Evolutionary conservation across 2,888 invertebrate species (phyloP).

Genomic region (Drosophila cognata): DNA sequence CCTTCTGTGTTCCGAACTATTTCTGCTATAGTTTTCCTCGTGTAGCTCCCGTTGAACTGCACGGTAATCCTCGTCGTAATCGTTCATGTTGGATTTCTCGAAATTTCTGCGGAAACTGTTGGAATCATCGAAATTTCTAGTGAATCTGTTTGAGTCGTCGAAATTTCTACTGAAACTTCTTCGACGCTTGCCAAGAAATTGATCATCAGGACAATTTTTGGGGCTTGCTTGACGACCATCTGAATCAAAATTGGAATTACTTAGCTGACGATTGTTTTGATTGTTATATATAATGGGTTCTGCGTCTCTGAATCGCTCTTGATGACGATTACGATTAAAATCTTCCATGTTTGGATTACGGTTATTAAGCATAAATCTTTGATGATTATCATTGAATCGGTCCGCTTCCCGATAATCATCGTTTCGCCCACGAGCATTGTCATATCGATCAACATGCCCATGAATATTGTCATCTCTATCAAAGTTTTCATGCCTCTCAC

Average conservation of each 20-base stretch:
- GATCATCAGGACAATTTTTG: background rate
- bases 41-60: background rate
- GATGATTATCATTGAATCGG: conserved; percentile 1
- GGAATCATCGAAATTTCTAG: background rate
- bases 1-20: background rate
- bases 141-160: background rate
- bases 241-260: conserved; percentile 1
- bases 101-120: background rate
- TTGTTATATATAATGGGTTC: background rate
- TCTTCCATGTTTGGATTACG: conserved; percentile 5
- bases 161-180: conserved; percentile 12
- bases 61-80: conserved; percentile 2
- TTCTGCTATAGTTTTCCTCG: background rate
- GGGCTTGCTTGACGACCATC: conserved; percentile 4
- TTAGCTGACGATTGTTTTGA: background rate
- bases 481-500: background rate
- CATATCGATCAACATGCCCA: background rate
- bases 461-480: background rate
- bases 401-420: background rate
- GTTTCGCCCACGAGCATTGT: background rate
- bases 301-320: background rate
- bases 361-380: background rate
- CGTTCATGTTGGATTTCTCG: background rate
- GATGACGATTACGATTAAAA: conserved; percentile 1
- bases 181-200: background rate